Evolutionary conservation across 1,140 invertebrate genomes (phyloP), one percentile per base, ranked within the genome.

Genomic region (Sycobia sp.): DNA sequence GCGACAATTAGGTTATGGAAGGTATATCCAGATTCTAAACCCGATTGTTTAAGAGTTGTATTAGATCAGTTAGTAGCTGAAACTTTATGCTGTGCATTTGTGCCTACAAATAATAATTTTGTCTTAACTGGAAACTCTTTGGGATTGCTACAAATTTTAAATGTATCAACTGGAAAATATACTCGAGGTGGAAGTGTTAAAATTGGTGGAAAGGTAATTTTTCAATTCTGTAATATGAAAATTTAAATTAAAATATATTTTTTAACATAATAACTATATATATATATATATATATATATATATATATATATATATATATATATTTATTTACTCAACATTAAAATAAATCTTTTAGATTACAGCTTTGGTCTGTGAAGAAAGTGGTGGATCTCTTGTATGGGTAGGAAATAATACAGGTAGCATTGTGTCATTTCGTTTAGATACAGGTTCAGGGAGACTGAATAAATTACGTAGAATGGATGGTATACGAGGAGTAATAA

Each of bases 31-130:
- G 73, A 80, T 25, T 67, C 57, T 0, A 68, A 70, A 36, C 62
- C 75, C 2, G 66, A 71, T 75, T 92, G 91, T 71, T 80, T 95
- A 59, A 78, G 91, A 56, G 82, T 83, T 32, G 85, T 91, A 25
- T 74, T 73, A 49, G 90, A 91, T 77, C 88, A 86, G 65, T 78
- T 87, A 34, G 74, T 75, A 39, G 82, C 85, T 14, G 86, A 90
- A 73, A 81, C 93, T 43, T 80, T 91, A 1, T 91, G 87, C 65
- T 93, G 91, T 77, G 83, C 87, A 25, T 95, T 95, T 78, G 90
- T 93, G 75, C 92, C 93, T 1, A 84, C 88, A 20, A 96, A 96
- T 77, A 94, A 95, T 73, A 95, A 96, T 82, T 88, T 95, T 82
- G 87, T 94, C 69, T 85, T 93, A 73, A 90, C 89, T 62, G 92